These are phyloP conservation scores for Hyphantria cunea DNA, from an alignment of 1,140 invertebrate genomes.

Conservation along the genomic window DNA sequence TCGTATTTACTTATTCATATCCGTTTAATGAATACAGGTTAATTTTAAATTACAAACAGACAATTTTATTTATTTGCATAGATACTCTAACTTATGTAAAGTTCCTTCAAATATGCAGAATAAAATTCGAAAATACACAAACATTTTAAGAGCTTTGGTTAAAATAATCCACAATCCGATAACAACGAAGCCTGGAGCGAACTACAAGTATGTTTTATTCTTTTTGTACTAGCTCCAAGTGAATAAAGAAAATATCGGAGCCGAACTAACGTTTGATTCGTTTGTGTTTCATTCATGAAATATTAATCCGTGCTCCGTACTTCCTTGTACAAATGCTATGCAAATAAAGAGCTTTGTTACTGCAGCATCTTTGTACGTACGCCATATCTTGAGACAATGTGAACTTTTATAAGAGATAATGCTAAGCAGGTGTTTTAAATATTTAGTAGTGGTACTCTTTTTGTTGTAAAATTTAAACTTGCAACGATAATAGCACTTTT, in stretches of 20 bases:
- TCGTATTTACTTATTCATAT: no score
- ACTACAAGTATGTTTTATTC: constrained; percentile 42
- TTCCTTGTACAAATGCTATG: constrained; percentile 10
- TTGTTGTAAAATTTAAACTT: constrained; percentile 3
- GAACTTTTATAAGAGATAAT: neutral
- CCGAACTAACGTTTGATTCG: constrained; percentile 44
- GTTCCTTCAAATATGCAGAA: neutral
- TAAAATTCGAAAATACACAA: neutral
- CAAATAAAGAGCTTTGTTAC: constrained; percentile 12
- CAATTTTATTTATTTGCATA: no score
- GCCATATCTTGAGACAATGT: constrained; percentile 8
- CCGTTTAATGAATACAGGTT: no score
- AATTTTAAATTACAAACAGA: no score
- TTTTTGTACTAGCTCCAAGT: constrained; percentile 26
- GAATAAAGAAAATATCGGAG: constrained; percentile 50
- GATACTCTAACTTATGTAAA: neutral
- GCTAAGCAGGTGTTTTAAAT: constrained; percentile 7
- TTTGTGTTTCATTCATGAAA: constrained; percentile 50
- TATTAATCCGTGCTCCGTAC: constrained; percentile 38
- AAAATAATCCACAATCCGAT: constrained; percentile 25
- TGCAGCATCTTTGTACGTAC: neutral
- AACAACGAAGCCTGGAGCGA: constrained; percentile 23
- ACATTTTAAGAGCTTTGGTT: constrained; percentile 26
- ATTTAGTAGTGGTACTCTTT: constrained; percentile 4
- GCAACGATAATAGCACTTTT: constrained; percentile 4